These are phyloP conservation scores for Hoplodrina blanda DNA, from an alignment of 2,888 invertebrate genomes.

Conservation along the genomic window DNA sequence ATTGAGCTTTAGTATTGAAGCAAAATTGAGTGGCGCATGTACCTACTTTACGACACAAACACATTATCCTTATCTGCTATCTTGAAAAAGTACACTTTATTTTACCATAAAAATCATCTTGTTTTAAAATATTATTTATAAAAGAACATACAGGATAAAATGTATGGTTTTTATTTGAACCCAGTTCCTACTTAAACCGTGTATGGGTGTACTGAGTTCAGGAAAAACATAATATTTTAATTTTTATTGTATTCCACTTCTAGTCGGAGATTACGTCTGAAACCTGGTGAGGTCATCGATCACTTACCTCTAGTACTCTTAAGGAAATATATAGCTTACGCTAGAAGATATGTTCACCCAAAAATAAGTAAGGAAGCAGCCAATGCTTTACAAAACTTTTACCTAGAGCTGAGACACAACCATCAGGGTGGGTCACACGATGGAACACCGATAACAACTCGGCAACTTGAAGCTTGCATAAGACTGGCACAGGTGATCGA, in stretches of 20 bases:
- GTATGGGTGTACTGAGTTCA: too few relatives aligned
- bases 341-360: slow-evolving; percentile 96
- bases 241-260: slow-evolving; percentile 60
- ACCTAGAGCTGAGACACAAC: slow-evolving; percentile 93
- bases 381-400: slow-evolving; percentile 93
- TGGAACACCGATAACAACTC: slow-evolving; percentile 93
- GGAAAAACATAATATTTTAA: background rate
- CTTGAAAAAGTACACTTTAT: too few relatives aligned
- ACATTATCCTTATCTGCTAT: background rate
- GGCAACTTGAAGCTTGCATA: slow-evolving; percentile 97
- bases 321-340: slow-evolving; percentile 97
- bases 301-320: slow-evolving; percentile 94
- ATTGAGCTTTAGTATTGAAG: background rate
- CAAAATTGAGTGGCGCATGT: background rate
- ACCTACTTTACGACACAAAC: background rate
- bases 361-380: slow-evolving; percentile 94
- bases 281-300: slow-evolving; percentile 92
- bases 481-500: slow-evolving; percentile 93
- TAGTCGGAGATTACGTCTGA: slow-evolving; percentile 91
- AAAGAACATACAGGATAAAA: too few relatives aligned
- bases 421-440: slow-evolving; percentile 92
- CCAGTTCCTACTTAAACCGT: too few relatives aligned
- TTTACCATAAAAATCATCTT: too few relatives aligned
- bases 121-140: too few relatives aligned
- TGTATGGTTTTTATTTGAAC: too few relatives aligned